Conservation (phyloP, 2,797 vertebrate species). For the Trematomus bernacchii region DNA sequence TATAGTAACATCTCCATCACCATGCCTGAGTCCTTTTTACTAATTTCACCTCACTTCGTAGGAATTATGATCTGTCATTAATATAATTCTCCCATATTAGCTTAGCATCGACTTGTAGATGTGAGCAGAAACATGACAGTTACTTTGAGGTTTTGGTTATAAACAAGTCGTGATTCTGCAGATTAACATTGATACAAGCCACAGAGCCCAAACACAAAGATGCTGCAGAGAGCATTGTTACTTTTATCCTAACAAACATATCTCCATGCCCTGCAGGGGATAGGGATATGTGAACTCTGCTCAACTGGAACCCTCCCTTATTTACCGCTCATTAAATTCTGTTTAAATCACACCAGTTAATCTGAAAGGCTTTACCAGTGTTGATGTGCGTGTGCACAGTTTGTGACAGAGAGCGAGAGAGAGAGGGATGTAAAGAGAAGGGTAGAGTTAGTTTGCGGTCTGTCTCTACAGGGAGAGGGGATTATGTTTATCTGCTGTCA, state of each 20-base stretch:
- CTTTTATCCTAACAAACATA: conserved; percentile 50
- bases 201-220: conserved; percentile 26
- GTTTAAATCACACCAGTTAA: conserved; percentile 75
- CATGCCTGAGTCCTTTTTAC: not conserved
- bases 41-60: not conserved
- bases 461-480: conserved; percentile 71
- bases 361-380: conserved; percentile 69
- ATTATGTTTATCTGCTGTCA: conserved; percentile 82
- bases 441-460: conserved; percentile 52
- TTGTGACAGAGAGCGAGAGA: conserved; percentile 31
- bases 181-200: conserved; percentile 10
- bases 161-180: conserved; percentile 21
- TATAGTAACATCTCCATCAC: conserved; percentile 10
- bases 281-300: conserved; percentile 47
- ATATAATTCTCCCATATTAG: not conserved
- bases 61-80: not conserved
- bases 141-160: conserved; percentile 23
- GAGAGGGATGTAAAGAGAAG: conserved; percentile 31
- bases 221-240: conserved; percentile 2
- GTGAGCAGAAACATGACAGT: conserved; percentile 22
- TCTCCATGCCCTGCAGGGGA: conserved; percentile 11
- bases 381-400: conserved; percentile 47
- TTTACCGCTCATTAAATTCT: conserved; percentile 73
- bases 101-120: conserved; percentile 1
- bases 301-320: conserved; percentile 72